A percentile compares a stretch with the other conserved stretches of the same genome.
These are phyloP conservation scores for Phengaris arion DNA, from an alignment of 2,888 invertebrate genomes.

Conservation along the genomic window DNA sequence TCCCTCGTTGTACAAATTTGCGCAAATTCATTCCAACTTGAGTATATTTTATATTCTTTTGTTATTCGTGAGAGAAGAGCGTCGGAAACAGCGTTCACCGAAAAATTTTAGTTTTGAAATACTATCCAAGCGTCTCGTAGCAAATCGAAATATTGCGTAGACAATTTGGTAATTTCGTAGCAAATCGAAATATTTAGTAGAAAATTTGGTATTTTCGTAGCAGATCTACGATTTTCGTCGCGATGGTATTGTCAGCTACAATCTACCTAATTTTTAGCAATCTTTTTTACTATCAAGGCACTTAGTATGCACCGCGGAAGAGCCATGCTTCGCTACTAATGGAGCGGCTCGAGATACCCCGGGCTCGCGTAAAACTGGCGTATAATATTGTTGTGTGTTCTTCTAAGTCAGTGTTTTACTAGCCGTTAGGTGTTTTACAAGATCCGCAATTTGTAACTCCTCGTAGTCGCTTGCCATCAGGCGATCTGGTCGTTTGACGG, in stretches of 20 bases:
- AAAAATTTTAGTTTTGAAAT: background rate
- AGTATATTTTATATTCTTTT: background rate
- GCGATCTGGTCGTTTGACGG: background rate
- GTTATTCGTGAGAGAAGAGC: background rate
- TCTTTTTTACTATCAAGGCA: too few species aligned
- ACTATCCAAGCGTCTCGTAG: background rate
- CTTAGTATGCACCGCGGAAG: too few species aligned
- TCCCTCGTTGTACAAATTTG: background rate
- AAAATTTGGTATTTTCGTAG: background rate
- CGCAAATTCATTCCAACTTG: conserved; percentile 4
- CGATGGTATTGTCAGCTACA: too few species aligned
- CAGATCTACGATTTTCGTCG: background rate
- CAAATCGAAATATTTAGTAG: background rate
- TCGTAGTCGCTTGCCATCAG: background rate
- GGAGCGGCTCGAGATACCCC: background rate
- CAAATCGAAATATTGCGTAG: background rate
- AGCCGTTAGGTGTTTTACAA: too few species aligned
- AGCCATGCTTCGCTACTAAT: too few species aligned
- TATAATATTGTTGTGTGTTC: background rate
- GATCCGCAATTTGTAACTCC: too few species aligned
- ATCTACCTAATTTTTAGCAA: too few species aligned
- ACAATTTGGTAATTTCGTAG: background rate
- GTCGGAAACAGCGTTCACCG: background rate
- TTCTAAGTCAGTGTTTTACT: too few species aligned
- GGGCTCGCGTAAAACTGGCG: background rate